Evolutionary conservation across 1,140 invertebrate genomes (phyloP).

Genomic region (Brachionus calyciflorus): DNA sequence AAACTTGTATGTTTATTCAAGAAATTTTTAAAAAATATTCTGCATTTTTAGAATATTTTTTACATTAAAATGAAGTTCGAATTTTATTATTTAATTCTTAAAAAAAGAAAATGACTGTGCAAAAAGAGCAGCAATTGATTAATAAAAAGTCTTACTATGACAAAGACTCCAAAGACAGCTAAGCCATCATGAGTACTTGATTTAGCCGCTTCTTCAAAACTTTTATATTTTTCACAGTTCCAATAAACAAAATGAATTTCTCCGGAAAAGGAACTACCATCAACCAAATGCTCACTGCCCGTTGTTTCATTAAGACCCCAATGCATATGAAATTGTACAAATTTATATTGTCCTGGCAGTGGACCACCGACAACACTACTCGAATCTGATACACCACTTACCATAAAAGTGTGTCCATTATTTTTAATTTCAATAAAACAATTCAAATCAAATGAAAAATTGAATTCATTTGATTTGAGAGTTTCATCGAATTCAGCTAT

Average conservation of each 20-base stretch:
- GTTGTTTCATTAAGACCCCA: constrained; percentile 56
- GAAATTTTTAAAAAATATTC: too few species aligned
- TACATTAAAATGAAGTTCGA: too few species aligned
- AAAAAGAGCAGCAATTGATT: too few species aligned
- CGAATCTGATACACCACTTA: neutral
- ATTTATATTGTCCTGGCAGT: constrained; percentile 59
- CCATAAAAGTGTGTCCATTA: constrained; percentile 33
- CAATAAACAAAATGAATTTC: constrained; percentile 93
- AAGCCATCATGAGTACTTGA: constrained; percentile 74
- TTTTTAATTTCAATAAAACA: constrained; percentile 35
- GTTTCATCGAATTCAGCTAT: neutral
- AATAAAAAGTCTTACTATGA: constrained; percentile 66
- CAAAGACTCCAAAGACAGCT: constrained; percentile 82
- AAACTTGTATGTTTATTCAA: too few species aligned
- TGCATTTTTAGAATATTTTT: too few species aligned
- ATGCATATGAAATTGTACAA: constrained; percentile 62
- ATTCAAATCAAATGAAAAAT: neutral
- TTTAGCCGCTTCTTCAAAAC: constrained; percentile 73
- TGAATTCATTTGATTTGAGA: neutral
- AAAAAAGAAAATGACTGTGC: too few species aligned
- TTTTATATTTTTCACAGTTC: constrained; percentile 79
- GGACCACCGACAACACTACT: constrained; percentile 56
- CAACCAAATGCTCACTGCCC: constrained; percentile 65
- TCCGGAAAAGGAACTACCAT: constrained; percentile 78
- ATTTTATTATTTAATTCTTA: too few species aligned